phyloP scores from a whole-genome alignment of 2,888 invertebrate genomes.

The Cantharis rufa region DNA sequence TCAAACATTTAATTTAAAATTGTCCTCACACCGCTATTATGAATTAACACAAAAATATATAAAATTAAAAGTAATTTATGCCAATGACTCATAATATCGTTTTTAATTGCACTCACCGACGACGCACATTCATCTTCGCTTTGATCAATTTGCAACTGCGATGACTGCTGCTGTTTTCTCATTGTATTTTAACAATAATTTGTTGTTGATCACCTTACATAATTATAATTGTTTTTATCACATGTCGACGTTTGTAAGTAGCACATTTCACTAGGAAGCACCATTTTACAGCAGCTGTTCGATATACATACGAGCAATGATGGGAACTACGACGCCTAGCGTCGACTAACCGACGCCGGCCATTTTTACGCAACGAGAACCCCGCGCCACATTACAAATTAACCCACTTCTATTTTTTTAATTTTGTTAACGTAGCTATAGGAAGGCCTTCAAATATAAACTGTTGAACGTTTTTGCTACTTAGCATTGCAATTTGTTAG shows the following conservation, averaged over 20 bases:
- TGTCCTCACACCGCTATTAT: not conserved
- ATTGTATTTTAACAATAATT: conserved; percentile 9
- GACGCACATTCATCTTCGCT: conserved; percentile 62
- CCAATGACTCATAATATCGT: conserved; percentile 7
- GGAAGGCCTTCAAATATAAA: not conserved
- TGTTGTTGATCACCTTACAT: conserved; percentile 15
- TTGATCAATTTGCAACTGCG: conserved; percentile 52
- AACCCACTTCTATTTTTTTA: not conserved
- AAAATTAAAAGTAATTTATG: not conserved
- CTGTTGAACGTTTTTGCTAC: not conserved
- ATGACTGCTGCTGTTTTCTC: conserved; percentile 36
- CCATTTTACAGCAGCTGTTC: conserved; percentile 44
- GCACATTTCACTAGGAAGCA: conserved; percentile 13
- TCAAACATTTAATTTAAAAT: not conserved
- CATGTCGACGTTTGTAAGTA: conserved; percentile 12
- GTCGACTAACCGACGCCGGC: conserved; percentile 43
- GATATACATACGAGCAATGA: conserved; percentile 33
- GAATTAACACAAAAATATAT: not conserved
- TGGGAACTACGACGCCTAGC: conserved; percentile 35
- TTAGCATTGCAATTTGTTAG: not conserved
- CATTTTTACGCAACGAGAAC: conserved; percentile 22
- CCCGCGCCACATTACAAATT: not conserved
- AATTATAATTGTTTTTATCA: conserved; percentile 10
- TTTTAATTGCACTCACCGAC: conserved; percentile 53
- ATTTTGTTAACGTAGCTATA: not conserved